These are phyloP conservation scores for Muscina levida DNA, from an alignment of 2,888 invertebrate genomes.

Conservation along the genomic window DNA sequence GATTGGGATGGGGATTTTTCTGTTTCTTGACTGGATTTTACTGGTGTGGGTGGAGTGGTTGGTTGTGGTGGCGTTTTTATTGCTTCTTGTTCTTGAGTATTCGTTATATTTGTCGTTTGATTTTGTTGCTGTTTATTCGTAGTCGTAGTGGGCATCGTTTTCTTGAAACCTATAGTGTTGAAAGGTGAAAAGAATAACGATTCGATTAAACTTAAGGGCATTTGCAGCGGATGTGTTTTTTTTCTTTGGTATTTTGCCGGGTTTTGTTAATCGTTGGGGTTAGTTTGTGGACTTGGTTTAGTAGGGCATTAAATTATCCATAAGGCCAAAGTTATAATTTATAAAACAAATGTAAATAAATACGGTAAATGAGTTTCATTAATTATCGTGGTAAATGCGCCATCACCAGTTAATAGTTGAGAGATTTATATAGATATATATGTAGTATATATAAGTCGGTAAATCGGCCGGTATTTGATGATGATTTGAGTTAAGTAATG, in stretches of 20 bases:
- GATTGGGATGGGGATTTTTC: constrained; percentile 30
- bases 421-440: too few species aligned
- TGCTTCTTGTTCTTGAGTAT: constrained; percentile 67
- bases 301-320: not conserved
- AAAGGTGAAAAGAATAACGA: not conserved
- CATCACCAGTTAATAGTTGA: constrained; percentile 52
- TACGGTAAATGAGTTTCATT: constrained; percentile 29
- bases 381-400: constrained; percentile 45
- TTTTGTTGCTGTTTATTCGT: constrained; percentile 57
- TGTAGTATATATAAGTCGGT: not conserved
- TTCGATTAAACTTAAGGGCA: too few species aligned
- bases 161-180: constrained; percentile 57
- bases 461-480: constrained; percentile 25
- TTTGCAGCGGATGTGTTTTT: not conserved
- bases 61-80: constrained; percentile 66
- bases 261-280: not conserved
- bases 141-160: constrained; percentile 62
- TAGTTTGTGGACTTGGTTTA: constrained; percentile 27
- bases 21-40: constrained; percentile 49
- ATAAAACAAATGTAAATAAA: not conserved
- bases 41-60: constrained; percentile 50
- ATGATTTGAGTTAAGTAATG: constrained; percentile 6
- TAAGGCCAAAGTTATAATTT: not conserved
- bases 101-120: constrained; percentile 63
- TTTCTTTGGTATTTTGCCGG: too few species aligned